A percentile compares a stretch with the other conserved stretches of the same genome.
These are phyloP conservation scores for Champsocephalus esox DNA, from an alignment of 2,797 vertebrate species.

Conservation along the genomic window DNA sequence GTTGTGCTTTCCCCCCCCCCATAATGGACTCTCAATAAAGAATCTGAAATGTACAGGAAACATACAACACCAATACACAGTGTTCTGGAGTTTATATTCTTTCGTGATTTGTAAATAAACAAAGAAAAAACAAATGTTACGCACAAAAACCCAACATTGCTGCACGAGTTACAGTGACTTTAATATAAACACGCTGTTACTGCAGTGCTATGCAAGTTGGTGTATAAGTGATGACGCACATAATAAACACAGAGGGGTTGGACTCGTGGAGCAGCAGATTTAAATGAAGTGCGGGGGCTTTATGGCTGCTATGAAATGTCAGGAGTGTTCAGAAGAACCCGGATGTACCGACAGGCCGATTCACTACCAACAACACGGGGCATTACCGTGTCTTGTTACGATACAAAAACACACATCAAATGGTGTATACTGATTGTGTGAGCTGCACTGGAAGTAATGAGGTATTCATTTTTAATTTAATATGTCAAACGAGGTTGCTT, in stretches of 20 bases:
- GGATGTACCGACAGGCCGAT: neutral
- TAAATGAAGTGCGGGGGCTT: constrained; percentile 28
- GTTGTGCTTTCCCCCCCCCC: neutral
- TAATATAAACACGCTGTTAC: neutral
- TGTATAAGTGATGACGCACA: constrained; percentile 17
- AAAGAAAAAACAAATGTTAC: neutral
- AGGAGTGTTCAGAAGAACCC: neutral
- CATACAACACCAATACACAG: neutral
- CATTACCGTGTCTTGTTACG: too few species aligned
- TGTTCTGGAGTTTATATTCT: neutral
- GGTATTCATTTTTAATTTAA: neutral
- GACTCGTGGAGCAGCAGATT: constrained; percentile 22
- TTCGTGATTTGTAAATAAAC: neutral
- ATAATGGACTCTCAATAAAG: neutral
- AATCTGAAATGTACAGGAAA: neutral
- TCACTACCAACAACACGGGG: neutral
- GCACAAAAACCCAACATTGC: neutral
- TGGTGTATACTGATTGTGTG: neutral
- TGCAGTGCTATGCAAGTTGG: too few species aligned
- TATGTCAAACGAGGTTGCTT: neutral
- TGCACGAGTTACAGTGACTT: neutral
- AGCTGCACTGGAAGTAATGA: neutral
- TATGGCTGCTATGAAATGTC: neutral
- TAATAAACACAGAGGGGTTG: constrained; percentile 15
- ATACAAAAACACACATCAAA: neutral